Conservation (phyloP, 2,797 vertebrate species). For the Adrianichthys oophorus region DNA sequence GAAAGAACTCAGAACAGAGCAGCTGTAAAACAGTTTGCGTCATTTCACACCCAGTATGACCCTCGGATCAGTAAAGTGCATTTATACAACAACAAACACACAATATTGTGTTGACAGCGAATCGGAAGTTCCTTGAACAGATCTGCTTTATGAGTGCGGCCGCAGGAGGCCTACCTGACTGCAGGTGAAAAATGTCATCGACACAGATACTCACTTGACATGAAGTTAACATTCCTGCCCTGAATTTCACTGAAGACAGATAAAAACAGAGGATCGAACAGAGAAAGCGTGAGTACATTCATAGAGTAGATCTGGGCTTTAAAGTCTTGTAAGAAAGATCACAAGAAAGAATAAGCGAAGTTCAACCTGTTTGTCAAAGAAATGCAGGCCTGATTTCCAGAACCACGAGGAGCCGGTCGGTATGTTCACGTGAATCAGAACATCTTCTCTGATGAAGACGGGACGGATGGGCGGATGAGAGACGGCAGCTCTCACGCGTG, state of each 20-base stretch:
- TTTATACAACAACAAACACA: slow-evolving; percentile 83
- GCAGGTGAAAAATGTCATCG: slow-evolving; percentile 76
- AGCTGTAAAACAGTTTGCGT: slow-evolving; percentile 62
- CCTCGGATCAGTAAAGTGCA: slow-evolving; percentile 84
- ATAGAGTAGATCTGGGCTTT: slow-evolving; percentile 84
- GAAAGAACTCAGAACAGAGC: slow-evolving; percentile 5
- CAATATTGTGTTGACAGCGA: slow-evolving; percentile 78
- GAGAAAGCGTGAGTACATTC: slow-evolving; percentile 78
- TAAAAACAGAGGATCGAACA: slow-evolving; percentile 66
- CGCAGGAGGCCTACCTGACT: slow-evolving; percentile 80
- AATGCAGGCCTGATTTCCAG: slow-evolving; percentile 54
- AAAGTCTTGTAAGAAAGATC: slow-evolving; percentile 58
- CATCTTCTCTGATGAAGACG: slow-evolving; percentile 55
- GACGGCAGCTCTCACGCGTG: slow-evolving; percentile 58
- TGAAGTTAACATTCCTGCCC: slow-evolving; percentile 82
- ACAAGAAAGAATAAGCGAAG: slow-evolving; percentile 64
- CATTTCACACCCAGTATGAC: slow-evolving; percentile 72
- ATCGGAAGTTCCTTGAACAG: slow-evolving; percentile 75
- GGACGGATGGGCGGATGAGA: slow-evolving; percentile 57
- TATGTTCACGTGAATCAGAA: slow-evolving; percentile 20
- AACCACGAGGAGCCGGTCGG: slow-evolving; percentile 70
- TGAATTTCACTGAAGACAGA: slow-evolving; percentile 76
- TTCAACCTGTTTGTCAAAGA: slow-evolving; percentile 60
- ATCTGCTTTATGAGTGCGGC: slow-evolving; percentile 79
- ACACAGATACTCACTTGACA: slow-evolving; percentile 81